phyloP scores from a whole-genome alignment of 2,113 vertebrate genomes.

The Mugil cephalus region DNA sequence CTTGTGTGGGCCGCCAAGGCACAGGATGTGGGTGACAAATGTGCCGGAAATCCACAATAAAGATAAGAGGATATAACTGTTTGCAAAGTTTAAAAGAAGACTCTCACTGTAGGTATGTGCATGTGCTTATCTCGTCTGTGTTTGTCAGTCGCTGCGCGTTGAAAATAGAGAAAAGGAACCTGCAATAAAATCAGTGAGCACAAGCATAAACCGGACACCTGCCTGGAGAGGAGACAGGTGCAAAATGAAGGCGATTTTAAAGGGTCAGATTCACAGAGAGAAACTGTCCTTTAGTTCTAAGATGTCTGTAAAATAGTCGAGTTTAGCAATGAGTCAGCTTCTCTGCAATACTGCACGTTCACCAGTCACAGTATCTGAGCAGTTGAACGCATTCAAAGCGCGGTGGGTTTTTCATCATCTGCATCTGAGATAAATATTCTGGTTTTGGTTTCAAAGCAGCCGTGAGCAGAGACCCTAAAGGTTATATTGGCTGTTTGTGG shows the following conservation, averaged over 20 bases:
- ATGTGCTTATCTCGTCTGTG: background rate
- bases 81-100: background rate
- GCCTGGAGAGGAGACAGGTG: background rate
- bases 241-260: background rate
- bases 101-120: background rate
- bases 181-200: conserved; percentile 4
- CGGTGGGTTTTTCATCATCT: background rate
- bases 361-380: background rate
- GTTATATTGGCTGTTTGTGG: conserved; percentile 14
- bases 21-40: conserved; percentile 74
- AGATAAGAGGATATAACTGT: conserved; percentile 50
- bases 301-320: background rate
- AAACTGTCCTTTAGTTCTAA: conserved; percentile 3
- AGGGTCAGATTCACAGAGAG: background rate
- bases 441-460: conserved; percentile 27
- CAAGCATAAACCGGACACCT: conserved; percentile 12
- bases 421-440: conserved; percentile 11
- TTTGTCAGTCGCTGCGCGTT: background rate
- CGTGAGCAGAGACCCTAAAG: background rate
- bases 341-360: background rate
- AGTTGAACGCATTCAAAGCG: conserved; percentile 13
- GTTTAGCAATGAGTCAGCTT: conserved; percentile 4
- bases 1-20: conserved; percentile 24
- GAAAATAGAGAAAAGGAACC: background rate
- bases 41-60: conserved; percentile 68